Evolutionary conservation across 2,113 vertebrate species (phyloP).

Genomic region (Bambusicola thoracicus): DNA sequence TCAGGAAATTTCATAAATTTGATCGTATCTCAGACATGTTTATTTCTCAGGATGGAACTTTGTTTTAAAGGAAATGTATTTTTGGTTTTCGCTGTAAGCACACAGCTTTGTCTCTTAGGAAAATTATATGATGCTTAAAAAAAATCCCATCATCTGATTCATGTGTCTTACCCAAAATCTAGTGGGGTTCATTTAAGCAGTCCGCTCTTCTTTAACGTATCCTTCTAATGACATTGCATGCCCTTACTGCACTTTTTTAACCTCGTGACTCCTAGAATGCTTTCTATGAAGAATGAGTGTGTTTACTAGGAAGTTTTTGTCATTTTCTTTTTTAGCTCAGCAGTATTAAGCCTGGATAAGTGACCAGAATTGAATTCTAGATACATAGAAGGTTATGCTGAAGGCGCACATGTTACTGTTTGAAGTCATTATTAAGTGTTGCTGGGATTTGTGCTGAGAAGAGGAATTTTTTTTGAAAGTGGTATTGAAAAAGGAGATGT

Average conservation of each 20-base stretch:
- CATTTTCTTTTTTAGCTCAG: not conserved
- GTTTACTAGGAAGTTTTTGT: not conserved
- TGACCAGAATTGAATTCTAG: not conserved
- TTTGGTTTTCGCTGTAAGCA: conserved; percentile 53
- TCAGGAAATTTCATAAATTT: not conserved
- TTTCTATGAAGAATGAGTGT: not conserved
- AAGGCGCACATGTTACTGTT: not conserved
- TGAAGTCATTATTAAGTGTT: not conserved
- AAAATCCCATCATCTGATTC: not conserved
- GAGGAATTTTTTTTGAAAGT: conserved; percentile 25
- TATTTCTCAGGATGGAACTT: conserved; percentile 53
- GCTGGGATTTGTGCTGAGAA: conserved; percentile 26
- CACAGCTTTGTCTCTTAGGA: not conserved
- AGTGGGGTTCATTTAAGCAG: not conserved
- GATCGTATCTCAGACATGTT: conserved; percentile 37
- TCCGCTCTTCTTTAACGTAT: not conserved
- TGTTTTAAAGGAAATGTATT: conserved; percentile 60
- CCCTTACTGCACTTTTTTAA: not conserved
- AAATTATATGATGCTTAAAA: not conserved
- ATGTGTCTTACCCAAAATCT: not conserved
- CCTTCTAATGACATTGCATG: not conserved
- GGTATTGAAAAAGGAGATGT: not conserved
- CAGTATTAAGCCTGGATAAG: not conserved
- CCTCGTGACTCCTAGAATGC: not conserved
- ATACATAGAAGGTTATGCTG: not conserved